These are phyloP conservation scores for Callospermophilus lateralis DNA, from an alignment of 2,113 vertebrate species.

Conservation along the genomic window DNA sequence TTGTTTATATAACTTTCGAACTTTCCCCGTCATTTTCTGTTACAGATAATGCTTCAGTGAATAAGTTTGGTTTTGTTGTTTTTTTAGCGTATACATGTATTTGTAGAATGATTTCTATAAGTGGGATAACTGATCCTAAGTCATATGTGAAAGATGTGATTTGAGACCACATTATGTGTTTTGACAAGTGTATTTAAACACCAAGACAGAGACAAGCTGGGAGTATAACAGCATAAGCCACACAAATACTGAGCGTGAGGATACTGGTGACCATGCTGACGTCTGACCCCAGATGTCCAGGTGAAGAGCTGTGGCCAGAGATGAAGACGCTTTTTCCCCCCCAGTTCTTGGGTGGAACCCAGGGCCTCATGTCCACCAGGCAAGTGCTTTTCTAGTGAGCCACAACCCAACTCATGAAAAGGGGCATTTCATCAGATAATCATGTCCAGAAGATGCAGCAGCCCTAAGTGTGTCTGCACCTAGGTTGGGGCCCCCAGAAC, in stretches of 20 bases:
- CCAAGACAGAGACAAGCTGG: not conserved
- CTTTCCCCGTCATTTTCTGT: not conserved
- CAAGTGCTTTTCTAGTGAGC: not conserved
- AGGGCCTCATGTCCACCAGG: not conserved
- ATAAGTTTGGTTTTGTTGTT: not conserved
- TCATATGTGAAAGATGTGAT: not conserved
- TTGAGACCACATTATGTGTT: not conserved
- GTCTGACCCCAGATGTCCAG: not conserved
- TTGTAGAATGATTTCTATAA: not conserved
- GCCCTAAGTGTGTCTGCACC: accelerated
- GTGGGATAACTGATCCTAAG: not conserved
- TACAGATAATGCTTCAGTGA: not conserved
- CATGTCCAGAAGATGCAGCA: accelerated
- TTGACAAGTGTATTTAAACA: not conserved
- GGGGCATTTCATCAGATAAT: not conserved
- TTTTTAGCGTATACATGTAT: no score
- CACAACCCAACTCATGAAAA: no score
- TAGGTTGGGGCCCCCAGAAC: not conserved
- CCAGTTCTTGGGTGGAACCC: no score
- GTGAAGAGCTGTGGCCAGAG: not conserved
- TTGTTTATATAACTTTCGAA: no score
- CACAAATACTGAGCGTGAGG: not conserved
- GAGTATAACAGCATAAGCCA: accelerated
- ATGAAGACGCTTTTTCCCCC: not conserved
- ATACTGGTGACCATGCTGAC: accelerated